Evolutionary conservation across 2,113 vertebrate species (phyloP).

Genomic region (Symphodus melops): DNA sequence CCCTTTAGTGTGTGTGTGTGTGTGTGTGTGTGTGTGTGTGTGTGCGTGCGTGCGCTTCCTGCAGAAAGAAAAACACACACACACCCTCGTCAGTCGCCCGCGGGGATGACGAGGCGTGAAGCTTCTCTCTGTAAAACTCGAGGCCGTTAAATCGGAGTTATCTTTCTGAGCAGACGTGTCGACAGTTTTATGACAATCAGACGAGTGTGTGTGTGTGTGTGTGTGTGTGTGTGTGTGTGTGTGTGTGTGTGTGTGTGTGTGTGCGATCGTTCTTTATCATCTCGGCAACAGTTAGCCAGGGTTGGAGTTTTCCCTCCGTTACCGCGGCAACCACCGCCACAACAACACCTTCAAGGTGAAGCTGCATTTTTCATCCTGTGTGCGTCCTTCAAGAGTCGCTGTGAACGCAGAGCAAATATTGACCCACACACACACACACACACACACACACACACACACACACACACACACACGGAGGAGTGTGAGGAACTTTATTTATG

Average conservation of each 20-base stretch:
- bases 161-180: neutral
- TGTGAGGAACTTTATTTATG: too few relatives aligned
- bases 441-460: neutral
- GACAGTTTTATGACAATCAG: constrained; percentile 2
- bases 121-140: neutral
- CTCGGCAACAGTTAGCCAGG: constrained; percentile 26
- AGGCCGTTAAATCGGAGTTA: neutral
- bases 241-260: too few relatives aligned
- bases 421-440: neutral
- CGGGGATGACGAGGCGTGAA: neutral
- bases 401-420: constrained; percentile 40
- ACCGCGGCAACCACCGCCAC: constrained; percentile 35
- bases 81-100: constrained; percentile 4
- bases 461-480: neutral
- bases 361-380: neutral
- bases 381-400: constrained; percentile 15
- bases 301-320: constrained; percentile 40
- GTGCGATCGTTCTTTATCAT: neutral
- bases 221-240: too few relatives aligned
- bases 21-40: constrained; percentile 12
- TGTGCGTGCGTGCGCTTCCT: neutral
- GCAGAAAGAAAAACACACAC: constrained; percentile 36
- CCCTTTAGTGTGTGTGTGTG: constrained; percentile 8
- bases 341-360: constrained; percentile 57
- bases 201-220: too few relatives aligned